These are phyloP conservation scores for Gastrophryne carolinensis DNA, from an alignment of 2,797 vertebrate species.

Conservation along the genomic window DNA sequence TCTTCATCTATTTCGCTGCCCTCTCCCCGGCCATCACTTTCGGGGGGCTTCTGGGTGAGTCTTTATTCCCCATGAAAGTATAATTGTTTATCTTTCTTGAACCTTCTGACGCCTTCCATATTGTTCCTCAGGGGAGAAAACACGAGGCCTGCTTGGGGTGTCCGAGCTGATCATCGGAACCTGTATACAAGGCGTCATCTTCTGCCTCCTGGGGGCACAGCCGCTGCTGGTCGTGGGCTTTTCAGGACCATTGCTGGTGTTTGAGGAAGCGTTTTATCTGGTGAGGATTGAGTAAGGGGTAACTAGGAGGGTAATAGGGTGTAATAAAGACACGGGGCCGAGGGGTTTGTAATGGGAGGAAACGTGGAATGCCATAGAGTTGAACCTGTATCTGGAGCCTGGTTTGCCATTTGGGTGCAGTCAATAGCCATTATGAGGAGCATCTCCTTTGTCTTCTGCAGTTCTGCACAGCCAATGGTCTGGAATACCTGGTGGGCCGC, in stretches of 20 bases:
- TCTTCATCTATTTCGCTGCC: slow-evolving; percentile 96
- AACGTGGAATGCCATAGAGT: no score
- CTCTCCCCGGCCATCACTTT: slow-evolving; percentile 95
- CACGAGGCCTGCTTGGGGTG: slow-evolving; percentile 94
- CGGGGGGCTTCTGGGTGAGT: slow-evolving; percentile 86
- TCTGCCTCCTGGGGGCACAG: slow-evolving; percentile 89
- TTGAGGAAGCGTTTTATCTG: slow-evolving; percentile 96
- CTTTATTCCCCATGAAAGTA: not conserved
- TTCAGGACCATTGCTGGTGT: slow-evolving; percentile 91
- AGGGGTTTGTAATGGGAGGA: no score
- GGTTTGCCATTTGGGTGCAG: no score
- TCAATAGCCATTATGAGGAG: not conserved
- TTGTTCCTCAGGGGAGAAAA: slow-evolving; percentile 85
- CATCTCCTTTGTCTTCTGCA: slow-evolving; percentile 56
- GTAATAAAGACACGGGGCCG: no score
- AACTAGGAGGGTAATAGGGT: no score
- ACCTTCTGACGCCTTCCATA: slow-evolving; percentile 71
- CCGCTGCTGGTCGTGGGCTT: slow-evolving; percentile 95
- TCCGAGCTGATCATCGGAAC: slow-evolving; percentile 95
- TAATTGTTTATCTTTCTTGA: not conserved
- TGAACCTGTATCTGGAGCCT: not conserved
- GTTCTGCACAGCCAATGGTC: slow-evolving; percentile 90
- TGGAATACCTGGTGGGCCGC: slow-evolving; percentile 92
- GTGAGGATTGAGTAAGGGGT: slow-evolving; percentile 61
- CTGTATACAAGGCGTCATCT: slow-evolving; percentile 86